Percentiles rank a stretch among this genome's conserved stretches.
Conservation (phyloP, 2,113 vertebrate species). For the Picathartes gymnocephalus region DNA sequence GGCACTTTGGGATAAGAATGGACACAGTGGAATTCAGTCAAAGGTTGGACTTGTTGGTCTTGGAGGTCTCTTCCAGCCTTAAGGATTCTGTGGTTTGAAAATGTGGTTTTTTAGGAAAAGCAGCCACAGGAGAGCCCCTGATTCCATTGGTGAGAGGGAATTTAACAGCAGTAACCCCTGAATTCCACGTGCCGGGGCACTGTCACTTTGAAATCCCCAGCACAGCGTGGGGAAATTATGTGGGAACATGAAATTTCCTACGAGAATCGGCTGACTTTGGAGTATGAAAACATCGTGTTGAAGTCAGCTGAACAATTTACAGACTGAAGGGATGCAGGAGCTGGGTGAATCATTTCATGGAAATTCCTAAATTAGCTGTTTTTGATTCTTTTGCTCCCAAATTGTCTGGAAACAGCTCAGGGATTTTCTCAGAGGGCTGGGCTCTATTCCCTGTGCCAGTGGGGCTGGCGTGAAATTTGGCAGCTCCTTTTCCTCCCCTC, state of each 20-base stretch:
- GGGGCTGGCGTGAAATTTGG: neutral
- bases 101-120: too few species aligned
- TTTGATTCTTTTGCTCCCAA: neutral
- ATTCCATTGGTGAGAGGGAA: rapidly evolving
- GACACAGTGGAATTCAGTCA: neutral
- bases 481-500: neutral
- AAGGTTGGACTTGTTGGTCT: neutral
- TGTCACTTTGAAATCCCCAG: neutral
- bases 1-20: neutral
- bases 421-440: neutral
- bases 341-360: neutral
- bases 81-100: neutral
- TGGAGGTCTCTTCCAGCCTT: neutral
- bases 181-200: neutral
- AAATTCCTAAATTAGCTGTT: neutral
- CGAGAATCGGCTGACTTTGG: neutral
- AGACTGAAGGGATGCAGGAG: neutral
- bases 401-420: neutral
- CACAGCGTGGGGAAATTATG: rapidly evolving
- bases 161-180: neutral
- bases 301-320: neutral
- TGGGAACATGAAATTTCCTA: neutral
- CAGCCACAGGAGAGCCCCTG: neutral
- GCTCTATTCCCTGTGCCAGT: rapidly evolving
- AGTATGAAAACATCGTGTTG: neutral